Conservation (phyloP, 2,888 invertebrate species). For the Himalopsyche kuldschensis region DNA sequence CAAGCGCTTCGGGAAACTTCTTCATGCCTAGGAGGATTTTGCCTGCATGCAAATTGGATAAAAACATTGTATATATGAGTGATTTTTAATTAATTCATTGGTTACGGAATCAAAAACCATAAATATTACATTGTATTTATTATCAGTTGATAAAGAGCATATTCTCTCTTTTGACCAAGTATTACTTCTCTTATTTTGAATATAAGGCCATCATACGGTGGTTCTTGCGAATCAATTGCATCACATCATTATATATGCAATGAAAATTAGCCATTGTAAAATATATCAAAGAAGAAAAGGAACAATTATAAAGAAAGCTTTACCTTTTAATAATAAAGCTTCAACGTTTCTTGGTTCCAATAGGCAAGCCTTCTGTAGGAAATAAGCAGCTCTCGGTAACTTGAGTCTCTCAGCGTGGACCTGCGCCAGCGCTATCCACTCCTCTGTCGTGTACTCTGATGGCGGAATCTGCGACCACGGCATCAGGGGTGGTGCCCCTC, state of each 20-base stretch:
- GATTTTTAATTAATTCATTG: background rate
- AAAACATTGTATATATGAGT: background rate
- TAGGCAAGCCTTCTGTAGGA: constrained; percentile 71
- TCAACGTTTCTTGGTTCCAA: constrained; percentile 70
- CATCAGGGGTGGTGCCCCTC: constrained; percentile 60
- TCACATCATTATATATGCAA: too few species aligned
- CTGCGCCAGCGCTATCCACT: constrained; percentile 79
- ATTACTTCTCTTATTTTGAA: too few species aligned
- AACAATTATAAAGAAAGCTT: background rate
- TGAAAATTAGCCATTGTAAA: too few species aligned
- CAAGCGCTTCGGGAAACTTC: constrained; percentile 66
- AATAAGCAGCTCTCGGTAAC: constrained; percentile 65
- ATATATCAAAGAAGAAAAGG: too few species aligned
- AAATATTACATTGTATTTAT: too few species aligned
- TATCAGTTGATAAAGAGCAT: too few species aligned
- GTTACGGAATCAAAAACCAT: too few species aligned
- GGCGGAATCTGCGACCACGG: constrained; percentile 45
- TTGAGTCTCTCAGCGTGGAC: constrained; percentile 46
- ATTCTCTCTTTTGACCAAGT: too few species aligned
- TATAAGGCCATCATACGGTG: too few species aligned
- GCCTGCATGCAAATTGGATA: constrained; percentile 9
- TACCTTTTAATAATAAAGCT: constrained; percentile 73
- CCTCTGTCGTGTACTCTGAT: constrained; percentile 63
- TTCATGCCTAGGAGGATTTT: constrained; percentile 65
- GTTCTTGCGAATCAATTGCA: too few species aligned